Conservation (phyloP, 1,140 invertebrate genomes). For the Drosophila lowei region DNA sequence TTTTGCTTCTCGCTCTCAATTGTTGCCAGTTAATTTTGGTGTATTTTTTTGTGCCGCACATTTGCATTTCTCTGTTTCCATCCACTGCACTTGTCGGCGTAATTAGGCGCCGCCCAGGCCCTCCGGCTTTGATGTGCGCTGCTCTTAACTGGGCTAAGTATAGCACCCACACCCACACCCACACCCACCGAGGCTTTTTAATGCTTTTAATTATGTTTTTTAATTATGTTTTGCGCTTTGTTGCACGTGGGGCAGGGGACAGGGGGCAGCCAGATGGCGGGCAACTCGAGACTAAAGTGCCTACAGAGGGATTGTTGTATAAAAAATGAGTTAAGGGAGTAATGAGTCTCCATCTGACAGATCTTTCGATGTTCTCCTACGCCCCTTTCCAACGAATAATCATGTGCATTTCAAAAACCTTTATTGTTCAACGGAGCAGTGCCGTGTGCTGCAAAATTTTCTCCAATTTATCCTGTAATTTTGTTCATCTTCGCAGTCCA, state of each 20-base stretch:
- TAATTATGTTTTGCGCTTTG: conserved; percentile 48
- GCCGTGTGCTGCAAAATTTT: too few relatives aligned
- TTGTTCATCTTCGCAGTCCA: too few relatives aligned
- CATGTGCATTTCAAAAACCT: too few relatives aligned
- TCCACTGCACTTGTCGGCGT: conserved; percentile 46
- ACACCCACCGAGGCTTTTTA: conserved; percentile 31
- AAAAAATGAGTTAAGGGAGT: too few relatives aligned
- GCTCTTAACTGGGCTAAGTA: conserved; percentile 44
- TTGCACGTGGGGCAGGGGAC: background rate
- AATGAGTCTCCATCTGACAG: too few relatives aligned
- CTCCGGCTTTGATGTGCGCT: conserved; percentile 43
- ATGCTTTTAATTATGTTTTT: conserved; percentile 62
- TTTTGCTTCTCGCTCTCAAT: conserved; percentile 22
- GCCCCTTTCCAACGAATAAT: too few relatives aligned
- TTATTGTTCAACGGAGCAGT: too few relatives aligned
- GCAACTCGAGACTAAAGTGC: too few relatives aligned
- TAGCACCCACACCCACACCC: conserved; percentile 1
- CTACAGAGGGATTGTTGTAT: too few relatives aligned
- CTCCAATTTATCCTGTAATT: too few relatives aligned
- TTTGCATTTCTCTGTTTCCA: conserved; percentile 41
- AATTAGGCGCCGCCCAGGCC: conserved; percentile 39
- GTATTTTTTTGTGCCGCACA: conserved; percentile 41
- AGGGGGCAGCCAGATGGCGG: too few relatives aligned
- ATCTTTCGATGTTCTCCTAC: too few relatives aligned
- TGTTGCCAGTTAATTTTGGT: conserved; percentile 58